A percentile compares a stretch with the other conserved stretches of the same genome.
Evolutionary conservation across 2,113 vertebrate species (phyloP).

Genomic region (Piprites chloris): DNA sequence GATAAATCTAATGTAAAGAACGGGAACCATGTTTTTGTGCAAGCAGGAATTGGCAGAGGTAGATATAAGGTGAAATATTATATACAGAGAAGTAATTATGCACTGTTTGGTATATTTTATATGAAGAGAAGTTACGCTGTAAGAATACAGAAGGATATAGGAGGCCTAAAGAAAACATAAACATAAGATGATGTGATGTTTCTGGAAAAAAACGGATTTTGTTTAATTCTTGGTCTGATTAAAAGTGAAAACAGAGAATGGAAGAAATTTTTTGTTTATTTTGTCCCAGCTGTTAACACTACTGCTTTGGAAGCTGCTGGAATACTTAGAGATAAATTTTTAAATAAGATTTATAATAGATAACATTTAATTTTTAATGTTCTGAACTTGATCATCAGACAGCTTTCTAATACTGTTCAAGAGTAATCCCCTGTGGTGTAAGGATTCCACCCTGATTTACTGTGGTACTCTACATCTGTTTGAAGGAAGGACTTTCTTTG

Average conservation of each 20-base stretch:
- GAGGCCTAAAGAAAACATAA: neutral
- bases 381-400: neutral
- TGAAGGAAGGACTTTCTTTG: neutral
- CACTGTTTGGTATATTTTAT: accelerated
- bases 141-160: neutral
- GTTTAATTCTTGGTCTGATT: neutral
- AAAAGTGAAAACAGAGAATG: neutral
- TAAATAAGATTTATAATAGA: neutral
- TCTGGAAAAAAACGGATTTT: neutral
- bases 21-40: accelerated
- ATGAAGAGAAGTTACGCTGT: neutral
- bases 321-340: neutral
- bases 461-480: neutral
- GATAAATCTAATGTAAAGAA: neutral
- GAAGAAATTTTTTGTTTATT: neutral
- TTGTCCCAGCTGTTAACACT: neutral
- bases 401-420: neutral
- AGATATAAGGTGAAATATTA: neutral
- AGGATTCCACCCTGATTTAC: neutral
- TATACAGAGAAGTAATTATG: neutral
- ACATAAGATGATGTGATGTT: neutral
- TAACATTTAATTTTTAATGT: neutral
- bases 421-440: neutral
- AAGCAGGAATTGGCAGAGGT: neutral
- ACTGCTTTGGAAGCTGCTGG: neutral